These are phyloP conservation scores for Channa maculata DNA, from an alignment of 2,113 vertebrate species.

Conservation along the genomic window DNA sequence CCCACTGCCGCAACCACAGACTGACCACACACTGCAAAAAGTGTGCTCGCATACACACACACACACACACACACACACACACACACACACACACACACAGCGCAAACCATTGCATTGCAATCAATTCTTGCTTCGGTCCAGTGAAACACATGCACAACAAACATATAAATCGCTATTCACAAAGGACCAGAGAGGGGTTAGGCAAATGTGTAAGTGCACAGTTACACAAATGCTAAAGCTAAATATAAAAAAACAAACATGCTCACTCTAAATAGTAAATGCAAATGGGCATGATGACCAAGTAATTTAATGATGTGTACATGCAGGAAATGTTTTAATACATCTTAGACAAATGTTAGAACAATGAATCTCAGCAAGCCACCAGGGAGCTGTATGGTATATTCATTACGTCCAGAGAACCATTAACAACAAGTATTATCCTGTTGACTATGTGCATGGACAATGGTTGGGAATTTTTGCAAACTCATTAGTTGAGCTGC, in stretches of 20 bases:
- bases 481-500: too few relatives aligned
- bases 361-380: conserved; percentile 1
- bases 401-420: conserved; percentile 29
- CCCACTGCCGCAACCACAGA: conserved; percentile 80
- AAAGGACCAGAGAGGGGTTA: conserved; percentile 68
- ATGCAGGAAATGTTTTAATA: conserved; percentile 20
- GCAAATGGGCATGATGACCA: conserved; percentile 31
- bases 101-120: too few relatives aligned
- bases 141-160: not conserved
- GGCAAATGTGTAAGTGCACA: conserved; percentile 64
- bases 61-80: conserved; percentile 28
- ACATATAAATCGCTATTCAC: conserved; percentile 63
- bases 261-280: conserved; percentile 27
- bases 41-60: not conserved
- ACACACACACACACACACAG: not conserved
- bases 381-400: conserved; percentile 22
- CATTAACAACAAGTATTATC: too few relatives aligned
- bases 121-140: too few relatives aligned
- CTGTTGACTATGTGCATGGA: too few relatives aligned
- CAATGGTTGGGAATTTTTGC: too few relatives aligned
- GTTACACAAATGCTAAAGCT: conserved; percentile 64
- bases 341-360: conserved; percentile 28
- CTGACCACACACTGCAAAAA: conserved; percentile 72
- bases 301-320: conserved; percentile 34
- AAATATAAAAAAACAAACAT: conserved; percentile 64